Percentiles rank a stretch among this genome's conserved stretches.
Evolutionary conservation across 1,140 invertebrate species (phyloP).

Genomic region (Lysiphlebus fabarum): DNA sequence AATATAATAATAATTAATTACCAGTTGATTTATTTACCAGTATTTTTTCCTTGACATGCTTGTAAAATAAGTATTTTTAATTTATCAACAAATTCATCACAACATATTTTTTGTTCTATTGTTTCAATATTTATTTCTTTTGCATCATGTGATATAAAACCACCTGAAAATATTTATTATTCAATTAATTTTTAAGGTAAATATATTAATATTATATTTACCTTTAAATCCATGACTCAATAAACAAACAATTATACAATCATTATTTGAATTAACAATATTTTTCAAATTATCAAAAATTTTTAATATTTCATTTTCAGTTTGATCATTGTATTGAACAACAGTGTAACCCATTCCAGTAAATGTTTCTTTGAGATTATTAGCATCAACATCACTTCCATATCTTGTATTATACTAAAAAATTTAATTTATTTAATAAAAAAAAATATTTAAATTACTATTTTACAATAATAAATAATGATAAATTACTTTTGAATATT

Average conservation of each 20-base stretch:
- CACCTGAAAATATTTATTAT: neutral
- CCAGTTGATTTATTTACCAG: neutral
- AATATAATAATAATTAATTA: neutral
- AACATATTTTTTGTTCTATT: conserved; percentile 11
- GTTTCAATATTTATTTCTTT: conserved; percentile 1
- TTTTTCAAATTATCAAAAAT: neutral
- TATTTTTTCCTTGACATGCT: conserved; percentile 17
- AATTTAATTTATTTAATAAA: neutral
- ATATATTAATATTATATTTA: neutral
- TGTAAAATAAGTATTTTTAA: conserved; percentile 18
- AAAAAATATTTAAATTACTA: neutral
- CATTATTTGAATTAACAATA: neutral
- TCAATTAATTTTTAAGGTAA: neutral
- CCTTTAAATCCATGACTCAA: conserved; percentile 13
- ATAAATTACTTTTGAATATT: neutral
- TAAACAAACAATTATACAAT: conserved; percentile 13
- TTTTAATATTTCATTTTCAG: neutral
- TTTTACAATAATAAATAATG: neutral
- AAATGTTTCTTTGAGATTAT: conserved; percentile 5
- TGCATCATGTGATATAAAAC: conserved; percentile 8
- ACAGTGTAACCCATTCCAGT: conserved; percentile 3
- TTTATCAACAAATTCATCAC: neutral
- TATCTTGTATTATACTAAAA: conserved; percentile 1
- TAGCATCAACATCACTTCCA: conserved; percentile 5
- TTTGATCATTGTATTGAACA: neutral